Evolutionary conservation across 2,113 vertebrate genomes (phyloP), one percentile per base, ranked within the genome.

Genomic region (Cheirogaleus medius): DNA sequence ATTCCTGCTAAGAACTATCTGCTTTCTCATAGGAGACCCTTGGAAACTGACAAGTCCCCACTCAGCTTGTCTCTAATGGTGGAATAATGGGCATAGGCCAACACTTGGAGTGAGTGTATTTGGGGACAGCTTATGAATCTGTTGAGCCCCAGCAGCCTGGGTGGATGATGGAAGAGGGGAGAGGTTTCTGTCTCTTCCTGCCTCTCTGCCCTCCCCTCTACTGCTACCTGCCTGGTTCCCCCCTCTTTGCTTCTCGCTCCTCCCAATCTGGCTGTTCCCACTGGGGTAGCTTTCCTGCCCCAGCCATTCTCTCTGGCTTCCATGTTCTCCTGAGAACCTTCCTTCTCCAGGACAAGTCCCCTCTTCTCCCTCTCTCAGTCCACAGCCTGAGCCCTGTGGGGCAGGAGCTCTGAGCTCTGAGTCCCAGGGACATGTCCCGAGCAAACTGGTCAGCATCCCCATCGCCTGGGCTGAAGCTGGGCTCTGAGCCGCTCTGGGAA

Each of bases 181-280:
- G 39, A 49, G 56, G 6, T 23, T 20, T 11, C 27, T 15, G 27
- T 12, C 2, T 56, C 18, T 54, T 12, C 32, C n/a, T 20, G 42
- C 8, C 37, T 15, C 37, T 5, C 0, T 23, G 15, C 3, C 34
- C 54, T 12, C 8, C n/a, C 17, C 18, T 9, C 7, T 5, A 1
- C 44, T 12, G 10, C 49, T 32, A 63, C 71, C 69, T 42, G 20
- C 37, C 47, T 27, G 60, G 2, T 20, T 52, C n/a, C 37, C 81
- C 6, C 27, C 17, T 42, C 32, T 5, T 25, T 0, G 44, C 73
- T 29, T 47, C 42, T 15, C 8, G 4, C 27, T 4, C 42, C 42
- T 32, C 27, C 27, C 27, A 32, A 9, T 10, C 42, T 9, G 27
- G 17, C 37, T 37, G 10, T 47, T 58, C 17, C 54, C 23, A 15